These are phyloP conservation scores for Gastrophryne carolinensis DNA, from an alignment of 2,797 vertebrate species.

Conservation along the genomic window DNA sequence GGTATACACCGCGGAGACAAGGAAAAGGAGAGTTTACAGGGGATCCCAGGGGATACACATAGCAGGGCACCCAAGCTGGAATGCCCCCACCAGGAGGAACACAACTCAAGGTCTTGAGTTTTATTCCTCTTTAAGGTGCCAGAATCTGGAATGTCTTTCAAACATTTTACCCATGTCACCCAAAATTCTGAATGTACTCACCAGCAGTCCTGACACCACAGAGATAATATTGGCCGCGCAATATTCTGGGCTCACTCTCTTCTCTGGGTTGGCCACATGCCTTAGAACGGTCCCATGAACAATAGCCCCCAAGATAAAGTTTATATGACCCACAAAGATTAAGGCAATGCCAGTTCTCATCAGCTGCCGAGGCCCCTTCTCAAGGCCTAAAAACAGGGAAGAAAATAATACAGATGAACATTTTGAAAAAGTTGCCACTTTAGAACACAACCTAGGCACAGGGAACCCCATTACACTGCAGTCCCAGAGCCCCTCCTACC, in stretches of 20 bases:
- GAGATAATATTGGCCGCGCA: constrained; percentile 83
- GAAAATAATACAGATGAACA: not conserved
- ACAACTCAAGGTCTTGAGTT: too few relatives aligned
- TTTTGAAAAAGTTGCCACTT: too few relatives aligned
- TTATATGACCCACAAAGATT: constrained; percentile 86
- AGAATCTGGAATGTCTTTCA: too few relatives aligned
- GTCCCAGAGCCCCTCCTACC: not conserved
- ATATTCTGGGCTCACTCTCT: constrained; percentile 76
- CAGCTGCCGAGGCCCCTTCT: constrained; percentile 74
- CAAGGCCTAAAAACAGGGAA: constrained; percentile 65
- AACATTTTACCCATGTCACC: too few relatives aligned
- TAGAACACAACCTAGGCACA: not conserved
- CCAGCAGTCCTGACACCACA: constrained; percentile 86
- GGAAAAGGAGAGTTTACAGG: too few relatives aligned
- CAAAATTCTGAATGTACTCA: too few relatives aligned
- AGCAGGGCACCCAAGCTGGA: too few relatives aligned
- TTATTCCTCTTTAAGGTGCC: too few relatives aligned
- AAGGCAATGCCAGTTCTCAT: constrained; percentile 84
- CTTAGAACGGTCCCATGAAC: constrained; percentile 87
- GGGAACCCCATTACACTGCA: not conserved
- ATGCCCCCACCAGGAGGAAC: too few relatives aligned
- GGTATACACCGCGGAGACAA: too few relatives aligned
- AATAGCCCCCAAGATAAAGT: constrained; percentile 86
- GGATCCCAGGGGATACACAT: too few relatives aligned
- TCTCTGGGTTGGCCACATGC: constrained; percentile 82